phyloP scores from a whole-genome alignment of 2,797 vertebrate species.

The Hirundo rustica region DNA sequence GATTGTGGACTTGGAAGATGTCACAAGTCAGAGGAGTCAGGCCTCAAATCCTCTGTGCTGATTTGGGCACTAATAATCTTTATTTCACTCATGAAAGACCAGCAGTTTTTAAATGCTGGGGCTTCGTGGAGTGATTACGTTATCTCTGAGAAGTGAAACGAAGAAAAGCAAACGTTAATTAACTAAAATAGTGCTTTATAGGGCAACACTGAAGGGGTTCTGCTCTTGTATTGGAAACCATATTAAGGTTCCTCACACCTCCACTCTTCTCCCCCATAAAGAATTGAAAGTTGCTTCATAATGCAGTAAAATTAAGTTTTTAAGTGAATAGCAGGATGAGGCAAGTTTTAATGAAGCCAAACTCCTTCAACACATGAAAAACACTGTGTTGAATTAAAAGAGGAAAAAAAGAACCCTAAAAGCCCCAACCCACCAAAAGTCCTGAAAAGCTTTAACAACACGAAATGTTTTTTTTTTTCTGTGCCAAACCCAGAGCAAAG shows the following conservation, averaged over 20 bases:
- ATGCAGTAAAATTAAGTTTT: neutral
- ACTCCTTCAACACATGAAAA: neutral
- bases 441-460: neutral
- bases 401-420: neutral
- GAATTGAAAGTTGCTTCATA: neutral
- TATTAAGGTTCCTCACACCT: neutral
- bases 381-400: neutral
- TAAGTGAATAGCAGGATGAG: neutral
- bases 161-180: neutral
- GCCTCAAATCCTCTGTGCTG: neutral
- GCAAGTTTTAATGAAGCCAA: neutral
- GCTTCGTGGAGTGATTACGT: neutral
- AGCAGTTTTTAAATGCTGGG: neutral
- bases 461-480: neutral
- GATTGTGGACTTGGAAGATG: neutral
- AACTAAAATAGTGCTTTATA: neutral
- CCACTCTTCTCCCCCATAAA: neutral
- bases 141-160: neutral
- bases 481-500: neutral
- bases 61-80: neutral
- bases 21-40: neutral
- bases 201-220: neutral
- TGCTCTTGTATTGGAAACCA: neutral
- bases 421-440: neutral
- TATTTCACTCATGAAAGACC: neutral